These are phyloP conservation scores for Andrena trimmerana DNA, from an alignment of 2,888 invertebrate genomes.

Conservation along the genomic window DNA sequence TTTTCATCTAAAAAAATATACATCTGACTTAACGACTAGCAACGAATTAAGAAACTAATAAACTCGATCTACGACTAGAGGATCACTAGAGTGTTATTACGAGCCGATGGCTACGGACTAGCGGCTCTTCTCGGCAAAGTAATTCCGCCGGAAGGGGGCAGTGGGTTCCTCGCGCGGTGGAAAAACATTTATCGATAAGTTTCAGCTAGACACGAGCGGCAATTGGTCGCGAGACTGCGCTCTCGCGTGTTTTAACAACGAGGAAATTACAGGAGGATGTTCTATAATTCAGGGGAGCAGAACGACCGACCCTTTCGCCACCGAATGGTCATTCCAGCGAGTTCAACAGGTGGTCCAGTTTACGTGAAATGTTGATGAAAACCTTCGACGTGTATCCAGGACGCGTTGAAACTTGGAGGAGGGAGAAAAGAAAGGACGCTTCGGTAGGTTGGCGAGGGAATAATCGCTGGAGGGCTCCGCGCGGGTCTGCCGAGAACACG, in stretches of 20 bases:
- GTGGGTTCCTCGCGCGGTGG: neutral
- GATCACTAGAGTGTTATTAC: neutral
- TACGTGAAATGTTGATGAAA: slow-evolving; percentile 78
- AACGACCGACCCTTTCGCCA: slow-evolving; percentile 71
- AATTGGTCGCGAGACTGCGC: slow-evolving; percentile 50
- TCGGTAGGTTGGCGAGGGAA: slow-evolving; percentile 10
- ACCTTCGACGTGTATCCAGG: slow-evolving; percentile 64
- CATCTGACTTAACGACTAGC: neutral
- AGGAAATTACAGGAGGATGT: slow-evolving; percentile 68
- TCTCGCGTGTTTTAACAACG: slow-evolving; percentile 60
- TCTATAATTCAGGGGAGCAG: slow-evolving; percentile 75
- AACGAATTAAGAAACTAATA: neutral
- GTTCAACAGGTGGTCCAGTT: slow-evolving; percentile 79
- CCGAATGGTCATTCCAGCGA: slow-evolving; percentile 73
- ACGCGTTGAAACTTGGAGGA: slow-evolving; percentile 29
- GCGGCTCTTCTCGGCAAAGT: neutral
- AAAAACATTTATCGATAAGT: slow-evolving; percentile 24
- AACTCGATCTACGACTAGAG: slow-evolving; percentile 6
- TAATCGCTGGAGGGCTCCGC: neutral
- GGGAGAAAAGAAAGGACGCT: slow-evolving; percentile 32
- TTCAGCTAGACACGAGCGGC: slow-evolving; percentile 17
- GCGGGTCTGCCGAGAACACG: too few relatives aligned
- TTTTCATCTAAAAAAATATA: slow-evolving; percentile 2
- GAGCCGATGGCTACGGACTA: neutral
- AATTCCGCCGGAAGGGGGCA: neutral